These are phyloP conservation scores for Rhinophrynus dorsalis DNA, from an alignment of 2,797 vertebrate species.

Conservation along the genomic window DNA sequence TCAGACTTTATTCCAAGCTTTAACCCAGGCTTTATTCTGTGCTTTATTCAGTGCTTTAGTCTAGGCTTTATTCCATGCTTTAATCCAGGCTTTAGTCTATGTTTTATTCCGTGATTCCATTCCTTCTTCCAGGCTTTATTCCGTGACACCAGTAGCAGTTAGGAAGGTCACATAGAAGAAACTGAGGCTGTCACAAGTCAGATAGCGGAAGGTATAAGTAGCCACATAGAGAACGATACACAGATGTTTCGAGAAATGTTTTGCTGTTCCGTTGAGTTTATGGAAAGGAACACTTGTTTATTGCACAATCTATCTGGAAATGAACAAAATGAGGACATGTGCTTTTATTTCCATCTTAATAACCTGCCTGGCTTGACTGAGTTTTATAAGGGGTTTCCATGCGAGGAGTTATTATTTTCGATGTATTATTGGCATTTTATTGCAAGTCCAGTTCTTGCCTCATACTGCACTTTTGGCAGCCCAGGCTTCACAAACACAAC, in stretches of 20 bases:
- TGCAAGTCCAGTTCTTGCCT: not conserved
- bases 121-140: no score
- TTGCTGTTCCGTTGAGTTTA: conserved; percentile 6
- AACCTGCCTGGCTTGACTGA: not conserved
- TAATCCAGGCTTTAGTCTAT: no score
- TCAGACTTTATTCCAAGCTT: no score
- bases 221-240: not conserved
- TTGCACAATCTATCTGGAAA: conserved; percentile 1
- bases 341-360: not conserved
- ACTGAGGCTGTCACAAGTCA: conserved; percentile 3
- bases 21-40: no score
- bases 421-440: not conserved
- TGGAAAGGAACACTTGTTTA: not conserved
- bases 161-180: conserved; percentile 3
- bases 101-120: no score
- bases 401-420: no score
- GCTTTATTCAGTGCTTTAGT: no score
- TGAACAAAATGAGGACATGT: not conserved
- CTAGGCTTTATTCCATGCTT: no score
- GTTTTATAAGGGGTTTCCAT: not conserved
- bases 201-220: not conserved
- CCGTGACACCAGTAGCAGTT: no score
- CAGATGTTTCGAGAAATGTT: conserved; percentile 2
- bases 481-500: no score
- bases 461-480: no score